Evolutionary conservation across 2,113 vertebrate genomes (phyloP).

Genomic region (Aix galericulata): DNA sequence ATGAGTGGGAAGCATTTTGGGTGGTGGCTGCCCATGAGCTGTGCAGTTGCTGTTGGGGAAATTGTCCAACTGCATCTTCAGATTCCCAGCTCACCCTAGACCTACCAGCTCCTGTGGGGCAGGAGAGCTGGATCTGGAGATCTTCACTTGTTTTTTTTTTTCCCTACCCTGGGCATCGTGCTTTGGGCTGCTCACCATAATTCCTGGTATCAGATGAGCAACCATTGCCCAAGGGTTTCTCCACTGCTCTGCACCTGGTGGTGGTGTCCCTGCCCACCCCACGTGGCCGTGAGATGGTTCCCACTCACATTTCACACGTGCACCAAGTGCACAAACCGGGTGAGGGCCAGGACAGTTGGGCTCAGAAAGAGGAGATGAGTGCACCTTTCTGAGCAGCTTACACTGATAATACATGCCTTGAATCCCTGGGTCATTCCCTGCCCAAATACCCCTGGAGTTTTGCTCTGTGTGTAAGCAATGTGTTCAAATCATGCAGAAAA

Average conservation of each 20-base stretch:
- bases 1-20: not conserved
- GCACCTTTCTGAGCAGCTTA: not conserved
- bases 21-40: rapidly evolving
- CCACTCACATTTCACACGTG: not conserved
- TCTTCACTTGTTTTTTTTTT: not conserved
- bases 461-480: not conserved
- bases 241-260: conserved; percentile 38
- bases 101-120: not conserved
- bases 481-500: not conserved
- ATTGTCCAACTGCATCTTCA: not conserved
- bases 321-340: not conserved
- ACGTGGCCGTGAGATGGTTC: conserved; percentile 32
- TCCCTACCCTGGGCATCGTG: not conserved
- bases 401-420: rapidly evolving
- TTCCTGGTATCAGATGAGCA: not conserved
- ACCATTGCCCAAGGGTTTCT: not conserved
- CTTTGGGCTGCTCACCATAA: not conserved
- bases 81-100: not conserved
- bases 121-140: not conserved
- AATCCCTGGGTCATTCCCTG: not conserved
- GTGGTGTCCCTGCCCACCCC: not conserved
- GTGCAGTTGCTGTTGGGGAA: rapidly evolving
- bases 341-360: not conserved
- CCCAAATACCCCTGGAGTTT: not conserved
- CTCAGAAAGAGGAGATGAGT: not conserved